Base-by-base conservation (phyloP, 2,797 vertebrate genomes). In the Eulemur rubriventer region DNA sequence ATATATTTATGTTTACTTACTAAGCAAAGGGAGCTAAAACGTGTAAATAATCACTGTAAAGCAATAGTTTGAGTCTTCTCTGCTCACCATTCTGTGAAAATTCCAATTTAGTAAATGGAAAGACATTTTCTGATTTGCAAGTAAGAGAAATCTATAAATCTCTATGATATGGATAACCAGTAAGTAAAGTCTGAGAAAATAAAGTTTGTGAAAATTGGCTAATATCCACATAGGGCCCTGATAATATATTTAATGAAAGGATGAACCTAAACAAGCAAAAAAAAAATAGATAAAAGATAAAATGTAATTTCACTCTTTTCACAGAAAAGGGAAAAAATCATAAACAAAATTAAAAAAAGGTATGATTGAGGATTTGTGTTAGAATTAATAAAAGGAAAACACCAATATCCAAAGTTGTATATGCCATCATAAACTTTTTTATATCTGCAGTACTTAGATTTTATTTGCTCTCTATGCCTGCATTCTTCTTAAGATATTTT, bases 361-460 rank as follows among this genome's bases (percentile, higher is more conserved):
- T 94, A 96, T 96, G 96, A 98, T 94, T 97, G 97, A 98, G 0
- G 17, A 96, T 96, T 98, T 98, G 98, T 92, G 92, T 97, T 98
- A 97, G 97, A 98, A 98, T 98, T 98, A 98, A 98, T 98, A 98
- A 98, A 98, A 97, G 90, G 97, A 98, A 98, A 99, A 98, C 93
- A 97, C 94, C 96, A 98, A 97, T 98, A 98, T 98, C 98, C 94
- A 96, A 98, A 97, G 65, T 95, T 98, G 98, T 97, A 97, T 98
- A 98, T 98, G 92, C 98, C 91, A 98, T 98, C 98, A 98, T 98
- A 99, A 98, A 98, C 97, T 98, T 95, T 97, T 98, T 97, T 97
- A 95, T 98, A 98, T 98, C 98, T 97, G 96, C 38, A 86, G 97
- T 97, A 98, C 96, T 98, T 98, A 98, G 97, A 98, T 98, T 98